A percentile compares a stretch with the other conserved stretches of the same genome.
Evolutionary conservation across 2,888 invertebrate species (phyloP).

Genomic region (Mesorhabditis spiculigera): DNA sequence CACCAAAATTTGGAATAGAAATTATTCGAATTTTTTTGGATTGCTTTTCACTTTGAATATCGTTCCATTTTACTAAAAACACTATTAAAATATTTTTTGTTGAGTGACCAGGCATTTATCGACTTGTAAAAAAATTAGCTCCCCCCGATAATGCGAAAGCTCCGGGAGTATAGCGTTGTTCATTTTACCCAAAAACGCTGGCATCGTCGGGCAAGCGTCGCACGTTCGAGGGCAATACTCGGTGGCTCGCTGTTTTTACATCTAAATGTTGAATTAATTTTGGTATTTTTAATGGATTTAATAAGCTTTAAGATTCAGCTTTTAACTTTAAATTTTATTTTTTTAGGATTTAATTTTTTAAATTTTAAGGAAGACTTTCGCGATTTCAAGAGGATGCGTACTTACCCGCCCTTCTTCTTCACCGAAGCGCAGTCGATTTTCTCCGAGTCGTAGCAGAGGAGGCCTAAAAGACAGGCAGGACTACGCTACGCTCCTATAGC

Average conservation of each 20-base stretch:
- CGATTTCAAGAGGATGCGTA: neutral
- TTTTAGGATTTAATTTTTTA: neutral
- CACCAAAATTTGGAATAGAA: too few species aligned
- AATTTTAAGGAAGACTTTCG: too few species aligned
- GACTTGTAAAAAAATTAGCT: neutral
- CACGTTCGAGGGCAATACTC: slow-evolving; percentile 47
- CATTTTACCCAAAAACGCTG: slow-evolving; percentile 20
- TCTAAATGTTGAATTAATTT: slow-evolving; percentile 26
- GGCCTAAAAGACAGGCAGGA: slow-evolving; percentile 19
- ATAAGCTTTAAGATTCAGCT: neutral
- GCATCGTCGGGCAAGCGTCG: slow-evolving; percentile 36
- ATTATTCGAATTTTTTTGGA: too few species aligned
- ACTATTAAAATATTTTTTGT: too few species aligned
- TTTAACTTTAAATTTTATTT: neutral
- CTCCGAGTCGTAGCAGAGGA: slow-evolving; percentile 40
- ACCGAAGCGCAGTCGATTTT: slow-evolving; percentile 37
- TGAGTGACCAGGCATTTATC: neutral
- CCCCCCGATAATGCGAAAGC: too few species aligned
- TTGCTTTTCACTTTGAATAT: too few species aligned
- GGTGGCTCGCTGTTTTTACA: slow-evolving; percentile 35
- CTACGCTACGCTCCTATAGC: neutral
- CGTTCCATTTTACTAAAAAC: too few species aligned
- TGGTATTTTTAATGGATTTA: neutral
- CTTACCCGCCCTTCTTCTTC: slow-evolving; percentile 24
- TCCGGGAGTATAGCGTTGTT: too few species aligned